Percentiles rank a stretch among this genome's conserved stretches.
phyloP scores from a whole-genome alignment of 2,888 invertebrate genomes.

The Volucella inflata region DNA sequence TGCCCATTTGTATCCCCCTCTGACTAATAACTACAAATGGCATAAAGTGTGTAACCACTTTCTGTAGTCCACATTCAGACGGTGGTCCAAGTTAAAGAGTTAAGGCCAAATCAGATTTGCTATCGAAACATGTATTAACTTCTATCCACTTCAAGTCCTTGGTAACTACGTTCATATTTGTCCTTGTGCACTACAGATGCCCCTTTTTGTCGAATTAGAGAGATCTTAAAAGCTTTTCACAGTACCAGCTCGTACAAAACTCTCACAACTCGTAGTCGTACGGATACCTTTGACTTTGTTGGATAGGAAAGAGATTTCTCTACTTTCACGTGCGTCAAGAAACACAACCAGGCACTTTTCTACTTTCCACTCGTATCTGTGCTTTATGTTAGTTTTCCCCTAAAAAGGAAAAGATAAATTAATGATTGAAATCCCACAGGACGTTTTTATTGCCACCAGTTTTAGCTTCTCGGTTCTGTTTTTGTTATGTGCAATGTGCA shows the following conservation, averaged over 20 bases:
- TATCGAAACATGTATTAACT: conserved; percentile 61
- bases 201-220: conserved; percentile 59
- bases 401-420: conserved; percentile 68
- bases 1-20: conserved; percentile 48
- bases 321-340: conserved; percentile 26
- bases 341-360: conserved; percentile 2
- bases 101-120: conserved; percentile 67
- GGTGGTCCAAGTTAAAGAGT: conserved; percentile 50
- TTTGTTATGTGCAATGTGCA: conserved; percentile 33
- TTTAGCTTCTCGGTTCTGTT: conserved; percentile 28
- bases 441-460: conserved; percentile 72
- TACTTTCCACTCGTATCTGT: conserved; percentile 16
- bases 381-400: conserved; percentile 60
- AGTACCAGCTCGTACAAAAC: conserved; percentile 10
- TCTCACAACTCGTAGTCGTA: background rate
- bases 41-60: conserved; percentile 5
- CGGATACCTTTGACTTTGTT: conserved; percentile 55
- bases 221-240: conserved; percentile 69
- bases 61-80: background rate
- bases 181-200: conserved; percentile 30
- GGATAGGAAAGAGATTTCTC: conserved; percentile 19
- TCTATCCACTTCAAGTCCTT: background rate
- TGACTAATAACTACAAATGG: background rate
- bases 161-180: background rate
- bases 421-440: conserved; percentile 75